A percentile compares a stretch with the other conserved stretches of the same genome.
These are phyloP conservation scores for Pachyuromys duprasi DNA, from an alignment of 2,797 vertebrate genomes.

Conservation along the genomic window DNA sequence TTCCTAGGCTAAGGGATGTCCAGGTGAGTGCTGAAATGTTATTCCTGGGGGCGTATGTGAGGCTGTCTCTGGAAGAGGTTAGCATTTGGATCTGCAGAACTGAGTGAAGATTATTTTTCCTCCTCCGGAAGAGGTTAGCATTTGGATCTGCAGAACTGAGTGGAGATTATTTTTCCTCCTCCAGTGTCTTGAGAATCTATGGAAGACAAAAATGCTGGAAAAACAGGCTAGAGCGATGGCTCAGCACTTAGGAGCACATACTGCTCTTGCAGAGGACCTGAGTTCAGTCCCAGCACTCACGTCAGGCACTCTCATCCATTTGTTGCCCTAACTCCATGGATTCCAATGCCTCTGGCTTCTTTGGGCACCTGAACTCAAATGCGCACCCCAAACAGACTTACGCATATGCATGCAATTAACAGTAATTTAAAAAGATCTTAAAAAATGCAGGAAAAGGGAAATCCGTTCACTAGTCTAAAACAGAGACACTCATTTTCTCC, in stretches of 20 bases:
- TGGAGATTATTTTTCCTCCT: background rate
- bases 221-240: background rate
- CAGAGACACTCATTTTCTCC: background rate
- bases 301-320: no score
- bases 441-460: background rate
- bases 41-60: background rate
- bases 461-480: background rate
- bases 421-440: background rate
- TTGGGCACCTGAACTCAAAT: background rate
- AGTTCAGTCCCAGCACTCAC: background rate
- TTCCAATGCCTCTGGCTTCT: background rate
- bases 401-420: background rate
- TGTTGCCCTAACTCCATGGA: no score
- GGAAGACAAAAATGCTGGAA: background rate
- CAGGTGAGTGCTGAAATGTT: background rate
- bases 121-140: background rate
- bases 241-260: background rate
- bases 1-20: background rate
- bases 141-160: background rate
- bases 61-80: background rate
- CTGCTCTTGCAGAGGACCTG: no score
- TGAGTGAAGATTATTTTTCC: background rate
- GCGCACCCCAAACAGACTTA: background rate
- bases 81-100: background rate
- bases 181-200: background rate